Conservation (phyloP, 2,113 vertebrate species). For the Oenanthe melanoleuca region DNA sequence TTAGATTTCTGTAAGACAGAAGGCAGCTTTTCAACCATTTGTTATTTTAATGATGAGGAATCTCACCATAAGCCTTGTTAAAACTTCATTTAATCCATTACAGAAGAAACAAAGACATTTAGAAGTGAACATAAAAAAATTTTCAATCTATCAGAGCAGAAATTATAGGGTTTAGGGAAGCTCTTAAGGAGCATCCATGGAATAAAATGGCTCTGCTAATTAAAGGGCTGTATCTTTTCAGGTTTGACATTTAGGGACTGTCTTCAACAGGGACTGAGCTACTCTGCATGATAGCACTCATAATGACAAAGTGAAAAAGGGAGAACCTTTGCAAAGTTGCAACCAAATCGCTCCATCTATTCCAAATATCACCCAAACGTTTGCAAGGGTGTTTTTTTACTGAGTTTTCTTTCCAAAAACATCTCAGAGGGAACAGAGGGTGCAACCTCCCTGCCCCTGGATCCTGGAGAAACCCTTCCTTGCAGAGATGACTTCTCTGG, state of each 20-base stretch:
- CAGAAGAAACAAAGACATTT: constrained; percentile 75
- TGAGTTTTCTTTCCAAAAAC: neutral
- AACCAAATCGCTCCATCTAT: neutral
- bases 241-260: constrained; percentile 43
- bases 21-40: constrained; percentile 75
- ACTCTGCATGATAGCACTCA: neutral
- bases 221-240: constrained; percentile 37
- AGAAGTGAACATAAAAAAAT: constrained; percentile 64
- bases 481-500: neutral
- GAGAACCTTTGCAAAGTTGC: neutral
- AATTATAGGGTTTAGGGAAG: constrained; percentile 64
- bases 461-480: neutral
- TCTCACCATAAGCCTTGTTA: constrained; percentile 77
- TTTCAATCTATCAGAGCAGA: constrained; percentile 68
- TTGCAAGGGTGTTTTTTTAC: neutral
- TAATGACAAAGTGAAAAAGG: constrained; percentile 39
- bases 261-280: constrained; percentile 20
- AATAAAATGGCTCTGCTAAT: constrained; percentile 44
- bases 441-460: neutral
- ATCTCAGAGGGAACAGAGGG: neutral
- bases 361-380: neutral
- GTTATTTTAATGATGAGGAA: constrained; percentile 78
- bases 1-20: constrained; percentile 76
- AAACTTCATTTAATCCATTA: constrained; percentile 76
- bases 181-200: constrained; percentile 27